Base-by-base conservation (phyloP, 2,888 invertebrate genomes). In the Deilephila porcellus region DNA sequence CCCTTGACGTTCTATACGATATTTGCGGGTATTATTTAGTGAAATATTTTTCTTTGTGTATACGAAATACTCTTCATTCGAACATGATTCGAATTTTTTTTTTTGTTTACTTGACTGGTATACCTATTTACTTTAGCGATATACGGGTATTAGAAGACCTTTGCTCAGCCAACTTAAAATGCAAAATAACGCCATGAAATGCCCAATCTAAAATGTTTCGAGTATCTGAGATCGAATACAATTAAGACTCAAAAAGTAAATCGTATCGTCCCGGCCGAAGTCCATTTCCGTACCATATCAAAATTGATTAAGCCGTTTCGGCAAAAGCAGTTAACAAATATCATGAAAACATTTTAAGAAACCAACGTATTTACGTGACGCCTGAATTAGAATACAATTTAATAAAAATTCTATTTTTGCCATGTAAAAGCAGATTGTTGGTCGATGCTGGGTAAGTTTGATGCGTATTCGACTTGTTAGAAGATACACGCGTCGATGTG, bases 251-350 rank as follows among this genome's bases (percentile, higher is more conserved):
- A 52, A 25, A 45, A 67, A 67, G 67, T 67, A 67, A 45, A 67
- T 67, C 52, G 67, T 67, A 67, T 67, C 25, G 52, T 52, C 67
- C 29, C 52, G 17, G 25, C 67, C 67, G 64, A 52, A 67, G 52
- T 67, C 67, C 17, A 67, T 25, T 14, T 20, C 25, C 67, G 67
- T 45, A 45, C 45, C 25, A 52, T 67, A 67, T 67, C 45, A 67
- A 67, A 67, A 67, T 67, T 67, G 67, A 67, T 67, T 67, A 67
- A 67, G 67, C 17, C 67, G 67, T 67, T 67, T 45, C 29, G 45
- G 45, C 45, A 20, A 20, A 67, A 67, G 25, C 25, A 25, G 25
- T 25, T 45, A 25, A 52, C 67, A 52, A 45, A 52, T 67, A 67
- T 52, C 45, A 67, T 52, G n/a, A 67, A 67, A 67, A 52, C 25